Evolutionary conservation across 2,113 vertebrate species (phyloP), one percentile per base, ranked within the genome.

Genomic region (Speoplatyrhinus poulsoni): DNA sequence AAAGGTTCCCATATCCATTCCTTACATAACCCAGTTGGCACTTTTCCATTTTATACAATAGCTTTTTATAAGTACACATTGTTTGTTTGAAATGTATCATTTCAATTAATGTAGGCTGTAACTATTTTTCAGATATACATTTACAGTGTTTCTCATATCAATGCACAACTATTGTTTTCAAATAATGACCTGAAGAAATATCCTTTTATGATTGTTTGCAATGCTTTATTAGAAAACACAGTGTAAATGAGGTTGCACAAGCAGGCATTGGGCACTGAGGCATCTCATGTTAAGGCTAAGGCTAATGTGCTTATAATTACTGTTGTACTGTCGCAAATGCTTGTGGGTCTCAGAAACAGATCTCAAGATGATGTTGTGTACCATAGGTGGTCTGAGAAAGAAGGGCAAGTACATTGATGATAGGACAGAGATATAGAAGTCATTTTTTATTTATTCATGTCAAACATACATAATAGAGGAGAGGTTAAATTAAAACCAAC

Each of bases 391-490:
- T 41, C 36, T 41, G 7, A 71, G 26, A 17, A 16, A 63, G 47
- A 59, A 33, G 2, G 7, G 10, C 15, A 0, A 9, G 59, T 64
- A 16, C 73, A 77, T 32, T 11, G 73, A 71, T 65, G 76, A 79
- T 65, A 48, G 12, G 55, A 75, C 68, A 76, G 66, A 69, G 62
- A 65, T 62, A 12, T 87, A 83, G 79, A 88, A 88, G 86, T 87
- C 75, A 86, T 89, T 67, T 82, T 92, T 91, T 92, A 91, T 91
- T 92, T 88, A 86, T 78, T 88, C 86, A 82, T 88, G 85, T 89
- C 84, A 90, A 91, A 90, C 85, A 86, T 86, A 90, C 89, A 89
- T 81, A 85, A 86, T 85, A 87, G 85, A 87, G 85, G 83, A 87
- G 74, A 79, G 69, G 74, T 88, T 76, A 87, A 90, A 90, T 84